These are phyloP conservation scores for Chrysoperla carnea DNA, from an alignment of 1,140 invertebrate genomes.

Conservation along the genomic window DNA sequence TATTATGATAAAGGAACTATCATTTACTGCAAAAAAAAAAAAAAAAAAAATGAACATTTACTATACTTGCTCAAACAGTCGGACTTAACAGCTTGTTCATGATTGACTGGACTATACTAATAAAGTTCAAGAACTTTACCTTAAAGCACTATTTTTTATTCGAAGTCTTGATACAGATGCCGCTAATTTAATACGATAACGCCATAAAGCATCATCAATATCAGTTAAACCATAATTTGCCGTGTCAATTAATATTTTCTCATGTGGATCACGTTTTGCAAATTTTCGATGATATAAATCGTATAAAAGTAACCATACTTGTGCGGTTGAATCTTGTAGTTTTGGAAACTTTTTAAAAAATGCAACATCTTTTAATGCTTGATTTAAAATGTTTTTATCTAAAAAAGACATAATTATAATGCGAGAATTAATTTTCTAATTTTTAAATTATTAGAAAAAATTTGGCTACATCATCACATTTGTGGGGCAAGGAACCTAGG, in stretches of 20 bases:
- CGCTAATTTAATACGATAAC: conserved; percentile 40
- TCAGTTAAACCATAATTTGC: conserved; percentile 18
- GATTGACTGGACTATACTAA: not conserved
- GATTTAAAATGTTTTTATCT: conserved; percentile 50
- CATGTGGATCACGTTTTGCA: conserved; percentile 20
- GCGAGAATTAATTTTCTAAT: too few relatives aligned
- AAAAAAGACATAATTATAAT: too few relatives aligned
- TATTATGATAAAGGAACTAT: too few relatives aligned
- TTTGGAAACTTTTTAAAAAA: conserved; percentile 38
- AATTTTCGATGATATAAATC: conserved; percentile 42
- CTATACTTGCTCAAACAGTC: not conserved
- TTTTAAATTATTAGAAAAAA: too few relatives aligned
- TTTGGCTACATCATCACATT: too few relatives aligned
- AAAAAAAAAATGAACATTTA: too few relatives aligned
- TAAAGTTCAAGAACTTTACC: conserved; percentile 12
- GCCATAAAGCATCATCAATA: conserved; percentile 40
- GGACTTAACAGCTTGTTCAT: not conserved
- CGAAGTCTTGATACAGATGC: conserved; percentile 47
- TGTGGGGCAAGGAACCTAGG: too few relatives aligned
- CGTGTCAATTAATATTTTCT: conserved; percentile 22
- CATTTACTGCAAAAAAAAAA: too few relatives aligned
- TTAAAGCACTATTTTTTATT: conserved; percentile 48
- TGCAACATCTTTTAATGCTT: conserved; percentile 39
- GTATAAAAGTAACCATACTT: conserved; percentile 40
- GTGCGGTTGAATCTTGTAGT: conserved; percentile 25